Conservation (phyloP, 2,113 vertebrate species). For the Cryptomyrus ogoouensis region DNA sequence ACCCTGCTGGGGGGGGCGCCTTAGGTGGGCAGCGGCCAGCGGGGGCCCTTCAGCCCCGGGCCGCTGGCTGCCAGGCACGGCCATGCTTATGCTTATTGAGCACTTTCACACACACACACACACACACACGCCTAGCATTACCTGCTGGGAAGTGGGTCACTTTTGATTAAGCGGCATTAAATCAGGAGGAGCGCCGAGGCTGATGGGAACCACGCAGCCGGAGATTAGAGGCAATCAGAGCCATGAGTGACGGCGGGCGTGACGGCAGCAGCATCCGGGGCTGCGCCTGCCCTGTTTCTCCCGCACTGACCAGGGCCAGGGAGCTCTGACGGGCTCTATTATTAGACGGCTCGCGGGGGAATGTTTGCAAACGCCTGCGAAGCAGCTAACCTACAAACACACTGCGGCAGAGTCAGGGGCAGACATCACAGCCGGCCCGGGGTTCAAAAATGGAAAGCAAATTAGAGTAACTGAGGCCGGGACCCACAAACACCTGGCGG, state of each 20-base stretch:
- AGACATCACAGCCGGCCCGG: neutral
- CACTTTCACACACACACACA: neutral
- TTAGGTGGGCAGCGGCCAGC: neutral
- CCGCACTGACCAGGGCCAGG: conserved; percentile 24
- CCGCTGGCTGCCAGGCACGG: neutral
- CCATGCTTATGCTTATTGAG: neutral
- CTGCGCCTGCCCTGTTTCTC: conserved; percentile 21
- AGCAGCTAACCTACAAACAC: conserved; percentile 39
- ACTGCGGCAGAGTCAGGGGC: conserved; percentile 30
- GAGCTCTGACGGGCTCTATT: conserved; percentile 37
- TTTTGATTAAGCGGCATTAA: conserved; percentile 57
- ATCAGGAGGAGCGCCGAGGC: conserved; percentile 27
- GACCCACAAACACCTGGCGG: neutral
- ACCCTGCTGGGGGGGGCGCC: neutral
- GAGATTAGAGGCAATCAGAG: conserved; percentile 34
- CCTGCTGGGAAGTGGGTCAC: conserved; percentile 54
- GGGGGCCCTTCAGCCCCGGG: neutral
- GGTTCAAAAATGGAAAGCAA: neutral
- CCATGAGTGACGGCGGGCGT: conserved; percentile 38
- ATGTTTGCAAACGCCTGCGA: conserved; percentile 32
- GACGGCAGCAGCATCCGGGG: conserved; percentile 44
- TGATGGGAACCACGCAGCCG: conserved; percentile 3
- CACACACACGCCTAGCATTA: conserved; percentile 16
- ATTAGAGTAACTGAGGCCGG: neutral
- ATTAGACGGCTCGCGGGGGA: conserved; percentile 28